These are phyloP conservation scores for Acanthornis magna DNA, from an alignment of 2,797 vertebrate genomes.

Conservation along the genomic window DNA sequence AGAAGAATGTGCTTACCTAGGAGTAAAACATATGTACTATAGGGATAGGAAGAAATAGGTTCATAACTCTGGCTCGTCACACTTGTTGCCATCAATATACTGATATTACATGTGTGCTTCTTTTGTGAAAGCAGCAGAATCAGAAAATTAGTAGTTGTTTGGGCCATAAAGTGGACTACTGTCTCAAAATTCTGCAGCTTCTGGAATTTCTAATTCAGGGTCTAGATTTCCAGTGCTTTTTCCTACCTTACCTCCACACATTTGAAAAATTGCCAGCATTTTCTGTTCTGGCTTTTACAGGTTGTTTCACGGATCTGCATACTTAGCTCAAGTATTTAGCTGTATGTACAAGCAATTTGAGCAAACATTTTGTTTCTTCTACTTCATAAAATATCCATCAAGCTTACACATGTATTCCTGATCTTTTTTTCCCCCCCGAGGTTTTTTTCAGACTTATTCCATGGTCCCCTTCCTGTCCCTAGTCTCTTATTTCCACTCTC, in stretches of 20 bases:
- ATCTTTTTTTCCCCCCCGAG: background rate
- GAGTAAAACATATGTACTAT: background rate
- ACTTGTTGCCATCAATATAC: background rate
- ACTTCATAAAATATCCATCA: conserved; percentile 18
- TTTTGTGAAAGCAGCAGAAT: background rate
- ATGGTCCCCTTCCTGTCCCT: background rate
- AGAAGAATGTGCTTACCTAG: background rate
- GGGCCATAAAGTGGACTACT: background rate
- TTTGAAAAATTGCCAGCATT: background rate
- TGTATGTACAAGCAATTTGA: background rate
- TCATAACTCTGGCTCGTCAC: background rate
- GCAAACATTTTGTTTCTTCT: background rate
- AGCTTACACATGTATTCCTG: background rate
- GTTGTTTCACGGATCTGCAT: background rate
- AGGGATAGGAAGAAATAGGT: background rate
- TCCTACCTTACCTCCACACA: background rate
- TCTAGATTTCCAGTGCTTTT: background rate
- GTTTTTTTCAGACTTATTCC: background rate
- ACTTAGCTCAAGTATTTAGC: background rate
- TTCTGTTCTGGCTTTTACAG: background rate
- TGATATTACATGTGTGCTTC: background rate
- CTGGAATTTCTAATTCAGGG: background rate
- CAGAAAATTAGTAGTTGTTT: background rate
- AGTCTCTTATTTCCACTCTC: background rate
- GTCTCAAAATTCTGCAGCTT: background rate